Evolutionary conservation across 37 sponge, comb jelly and placozoan species (phyloP), one percentile per base, ranked within the genome.

Genomic region (Chondrilla cf. caribensis): DNA sequence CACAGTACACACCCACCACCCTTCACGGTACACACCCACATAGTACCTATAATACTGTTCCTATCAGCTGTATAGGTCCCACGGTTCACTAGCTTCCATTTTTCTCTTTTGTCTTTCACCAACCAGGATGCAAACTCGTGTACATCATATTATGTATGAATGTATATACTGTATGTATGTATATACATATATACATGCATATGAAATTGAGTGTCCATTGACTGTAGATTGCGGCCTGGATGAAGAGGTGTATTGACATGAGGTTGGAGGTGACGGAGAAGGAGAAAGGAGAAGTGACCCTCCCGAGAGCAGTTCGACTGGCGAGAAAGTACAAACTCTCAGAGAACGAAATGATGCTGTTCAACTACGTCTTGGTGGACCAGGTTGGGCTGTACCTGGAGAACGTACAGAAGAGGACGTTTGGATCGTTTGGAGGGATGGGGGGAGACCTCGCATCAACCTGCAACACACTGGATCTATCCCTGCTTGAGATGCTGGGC

Each of bases 291-390:
- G 87, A 83, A 58, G 40, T 39, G 1, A 70, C 70, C 0, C 89
- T 93, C 0, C 93, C 93, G 3, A 75, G 93, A 15, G 66, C 89
- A 19, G 77, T 89, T 24, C 80, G 87, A 40, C 85, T 93, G 19
- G 57, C 82, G 22, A 81, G 85, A 5, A 57, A 78, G 47, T 84
- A 78, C 82, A 86, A 86, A 44, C 67, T 93, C 17, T 60, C 58
- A 19, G 89, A 88, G 58, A 82, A 79, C 32, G 93, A 93, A 79
- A 70, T 82, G 3, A 28, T 68, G 32, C 82, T 86, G 43, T 44
- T 93, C 38, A 41, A 82, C 66, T 93, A 84, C 78, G 40, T 70
- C 28, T 31, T 89, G 6, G 39, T 38, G 51, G 51, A 47, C 51
- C 89, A 88, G 62, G 75, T 70, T 29, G 55, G 58, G 79, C 51